Conservation (phyloP, 2,797 vertebrate species). For the Delichon dasypus region DNA sequence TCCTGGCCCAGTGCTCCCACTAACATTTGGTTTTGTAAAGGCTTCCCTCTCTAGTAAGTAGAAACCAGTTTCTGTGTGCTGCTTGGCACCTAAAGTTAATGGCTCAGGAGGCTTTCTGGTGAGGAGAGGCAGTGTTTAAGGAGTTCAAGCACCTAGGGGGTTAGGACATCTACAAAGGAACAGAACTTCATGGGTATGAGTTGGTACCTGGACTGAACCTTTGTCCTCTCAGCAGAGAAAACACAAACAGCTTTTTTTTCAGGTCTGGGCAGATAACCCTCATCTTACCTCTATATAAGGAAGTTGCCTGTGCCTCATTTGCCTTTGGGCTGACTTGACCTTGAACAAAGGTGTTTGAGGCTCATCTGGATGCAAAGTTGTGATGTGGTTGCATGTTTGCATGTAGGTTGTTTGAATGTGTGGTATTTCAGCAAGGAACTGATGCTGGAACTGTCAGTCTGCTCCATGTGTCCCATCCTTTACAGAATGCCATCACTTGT, state of each 20-base stretch:
- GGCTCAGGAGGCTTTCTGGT: neutral
- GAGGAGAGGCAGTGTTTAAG: neutral
- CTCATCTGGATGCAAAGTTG: neutral
- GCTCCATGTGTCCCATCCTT: neutral
- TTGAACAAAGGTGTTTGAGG: neutral
- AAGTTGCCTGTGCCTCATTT: neutral
- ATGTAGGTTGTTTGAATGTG: accelerated
- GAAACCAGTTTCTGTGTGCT: neutral
- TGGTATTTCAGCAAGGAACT: neutral
- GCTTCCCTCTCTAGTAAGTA: neutral
- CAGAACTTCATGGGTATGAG: neutral
- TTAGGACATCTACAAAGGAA: neutral
- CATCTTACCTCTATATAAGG: neutral
- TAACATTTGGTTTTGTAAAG: neutral
- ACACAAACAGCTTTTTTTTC: neutral
- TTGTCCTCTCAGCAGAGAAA: neutral
- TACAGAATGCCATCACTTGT: neutral
- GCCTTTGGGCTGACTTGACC: neutral
- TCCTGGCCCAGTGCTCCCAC: neutral
- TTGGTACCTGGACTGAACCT: neutral
- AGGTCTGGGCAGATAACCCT: neutral
- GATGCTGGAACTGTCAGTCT: neutral
- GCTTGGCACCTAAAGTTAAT: neutral
- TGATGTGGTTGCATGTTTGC: neutral
- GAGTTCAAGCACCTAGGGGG: neutral